Conservation (phyloP, 64 coral and sea anemone genomes). For the Platygyra sinensis region DNA sequence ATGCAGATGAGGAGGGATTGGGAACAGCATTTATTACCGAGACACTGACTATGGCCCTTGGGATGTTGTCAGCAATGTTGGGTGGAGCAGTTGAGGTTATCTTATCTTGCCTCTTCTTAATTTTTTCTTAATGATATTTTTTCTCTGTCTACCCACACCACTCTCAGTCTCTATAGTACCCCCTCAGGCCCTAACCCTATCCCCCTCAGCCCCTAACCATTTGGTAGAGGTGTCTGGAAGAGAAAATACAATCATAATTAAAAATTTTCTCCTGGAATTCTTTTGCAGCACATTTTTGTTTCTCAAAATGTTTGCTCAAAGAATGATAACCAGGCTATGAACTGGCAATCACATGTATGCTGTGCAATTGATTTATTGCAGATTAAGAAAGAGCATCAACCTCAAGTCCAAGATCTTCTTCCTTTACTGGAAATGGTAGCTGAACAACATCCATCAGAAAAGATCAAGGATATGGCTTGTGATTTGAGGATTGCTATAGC, state of each 20-base stretch:
- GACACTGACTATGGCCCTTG: conserved; percentile 87
- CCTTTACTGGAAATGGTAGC: conserved; percentile 71
- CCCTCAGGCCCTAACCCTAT: no score
- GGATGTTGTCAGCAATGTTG: conserved; percentile 90
- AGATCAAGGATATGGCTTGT: conserved; percentile 81
- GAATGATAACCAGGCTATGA: no score
- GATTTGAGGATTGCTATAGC: conserved; percentile 90
- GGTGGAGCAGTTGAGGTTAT: conserved; percentile 77
- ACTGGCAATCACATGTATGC: not conserved
- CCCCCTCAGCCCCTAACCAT: no score
- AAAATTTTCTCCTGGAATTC: no score
- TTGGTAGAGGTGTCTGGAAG: no score
- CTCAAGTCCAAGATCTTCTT: conserved; percentile 44
- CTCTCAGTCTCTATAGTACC: no score
- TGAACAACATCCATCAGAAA: conserved; percentile 40
- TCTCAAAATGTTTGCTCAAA: no score
- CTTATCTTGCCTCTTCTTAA: not conserved
- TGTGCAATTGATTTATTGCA: conserved; percentile 18
- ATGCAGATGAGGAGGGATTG: conserved; percentile 25
- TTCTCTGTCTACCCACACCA: no score
- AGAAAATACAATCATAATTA: no score
- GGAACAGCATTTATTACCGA: conserved; percentile 67
- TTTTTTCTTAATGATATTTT: no score
- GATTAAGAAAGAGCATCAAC: conserved; percentile 59
- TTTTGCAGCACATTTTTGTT: no score